Base-by-base conservation (phyloP, 2,797 vertebrate species). In the Coregonus ussuriensis region DNA sequence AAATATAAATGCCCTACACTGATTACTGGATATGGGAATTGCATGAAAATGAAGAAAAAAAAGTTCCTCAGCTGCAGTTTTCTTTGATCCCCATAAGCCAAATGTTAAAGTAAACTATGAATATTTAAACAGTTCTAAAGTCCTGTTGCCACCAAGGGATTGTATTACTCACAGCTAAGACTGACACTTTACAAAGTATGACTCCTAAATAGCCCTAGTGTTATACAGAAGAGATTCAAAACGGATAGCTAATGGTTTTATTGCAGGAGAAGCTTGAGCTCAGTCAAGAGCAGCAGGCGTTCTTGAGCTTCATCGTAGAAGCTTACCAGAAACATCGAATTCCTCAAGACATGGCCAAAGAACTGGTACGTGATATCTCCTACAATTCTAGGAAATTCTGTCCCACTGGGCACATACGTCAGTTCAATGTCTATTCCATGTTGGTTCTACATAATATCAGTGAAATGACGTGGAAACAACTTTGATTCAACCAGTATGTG, bases 321-420 rank as follows among this genome's bases (percentile, higher is more conserved):
- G 96, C 98, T 35, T 97, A 99, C 75, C 95, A 92, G 85, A 97
- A 94, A 88, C 96, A 99, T 87, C 95, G 95, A 80, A 96, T 99
- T 88, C 97, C 98, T 85, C 96, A 95, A 78, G 97, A 99, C 52
- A 91, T 99, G 85, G 93, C 97, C 73, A 98, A 96, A 91, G 97
- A 97, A 89, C 93, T 99, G 89, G 98, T 99, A 95, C 35, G 89
- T 93, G 79, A 18, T 14, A 15, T 2, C 2, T n/a, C 13, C 15
- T 29, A 41, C 21, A 16, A 35, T 29, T 11, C 51, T n/a, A 37
- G 14, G 5, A 29, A 25, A 31, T 54, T 16, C 51, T 37, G 68
- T 66, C 16, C 9, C 41, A 63, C 41, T 47, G 41, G 41, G 41
- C 41, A 47, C 41, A 47, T 9, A 47, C 9, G 41, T 47, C 41